Base-by-base conservation (phyloP, 2,113 vertebrate genomes). In the Hystrix brachyura region DNA sequence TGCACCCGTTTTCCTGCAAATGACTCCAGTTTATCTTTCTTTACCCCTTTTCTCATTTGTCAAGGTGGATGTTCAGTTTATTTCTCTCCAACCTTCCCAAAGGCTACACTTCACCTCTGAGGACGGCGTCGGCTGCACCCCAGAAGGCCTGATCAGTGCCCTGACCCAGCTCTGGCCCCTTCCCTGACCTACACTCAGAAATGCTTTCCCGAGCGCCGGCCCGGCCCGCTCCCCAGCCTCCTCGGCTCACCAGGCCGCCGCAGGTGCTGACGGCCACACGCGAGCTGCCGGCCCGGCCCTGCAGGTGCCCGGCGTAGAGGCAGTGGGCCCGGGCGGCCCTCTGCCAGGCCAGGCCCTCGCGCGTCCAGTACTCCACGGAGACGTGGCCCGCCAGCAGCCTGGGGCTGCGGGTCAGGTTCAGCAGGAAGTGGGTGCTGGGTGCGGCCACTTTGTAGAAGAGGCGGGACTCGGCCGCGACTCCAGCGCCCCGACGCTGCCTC, bases 211-310 rank as follows among this genome's bases (percentile, higher is more conserved):
- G 43, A 9, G 8, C 0, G 23, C 23, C 12, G 38, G 71, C 71
- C 64, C 83, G 34, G 67, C 46, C 88, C 27, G 0, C 55, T 13
- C 85, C 78, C 92, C 95, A 87, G 86, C 90, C 57, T 72, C 81
- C 88, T 81, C 92, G 21, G 96, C 99, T 99, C 98, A 99, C 99
- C 99, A 99, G 99, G 98, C 99, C 99, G 1, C 99, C 99, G 97
- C 99, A 99, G 99, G 99, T 99, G 99, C 99, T 99, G 98, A 99
- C 99, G 95, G 99, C 99, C 64, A 99, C 99, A 89, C 99, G 99
- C 90, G 99, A 99, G 97, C 98, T 99, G 96, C 99, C 97, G 1
- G 99, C 98, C 92, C 99, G 99, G 94, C 99, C 99, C 97, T 99
- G 99, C 87, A 99, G 98, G 98, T 99, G 99, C 43, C 99, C 99